phyloP scores from a whole-genome alignment of 2,797 vertebrate genomes.

The Platyrinchus mystaceus region DNA sequence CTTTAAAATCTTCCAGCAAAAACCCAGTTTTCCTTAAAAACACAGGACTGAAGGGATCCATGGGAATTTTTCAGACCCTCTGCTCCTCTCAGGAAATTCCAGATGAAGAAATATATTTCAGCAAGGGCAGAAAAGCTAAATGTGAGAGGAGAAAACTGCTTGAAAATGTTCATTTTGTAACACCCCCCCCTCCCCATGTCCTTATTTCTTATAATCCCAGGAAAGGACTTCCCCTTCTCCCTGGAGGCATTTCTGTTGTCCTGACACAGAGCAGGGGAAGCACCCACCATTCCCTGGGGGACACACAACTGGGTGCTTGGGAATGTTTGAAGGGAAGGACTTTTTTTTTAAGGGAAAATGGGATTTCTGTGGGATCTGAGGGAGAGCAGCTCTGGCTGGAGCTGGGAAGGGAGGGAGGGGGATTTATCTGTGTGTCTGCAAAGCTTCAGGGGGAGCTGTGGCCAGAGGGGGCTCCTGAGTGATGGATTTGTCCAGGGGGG shows the following conservation, averaged over 20 bases:
- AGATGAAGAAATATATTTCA: background rate
- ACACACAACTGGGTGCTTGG: background rate
- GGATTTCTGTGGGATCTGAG: background rate
- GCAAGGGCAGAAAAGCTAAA: background rate
- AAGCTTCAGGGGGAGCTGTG: background rate
- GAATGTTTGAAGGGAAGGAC: background rate
- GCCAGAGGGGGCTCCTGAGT: background rate
- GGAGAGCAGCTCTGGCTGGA: background rate
- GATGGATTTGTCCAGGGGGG: background rate
- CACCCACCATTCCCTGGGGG: background rate
- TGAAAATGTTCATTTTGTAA: background rate
- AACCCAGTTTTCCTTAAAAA: background rate
- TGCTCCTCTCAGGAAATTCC: background rate
- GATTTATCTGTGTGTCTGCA: conserved; percentile 13
- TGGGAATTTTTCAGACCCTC: background rate
- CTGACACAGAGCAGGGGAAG: background rate
- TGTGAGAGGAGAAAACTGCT: background rate
- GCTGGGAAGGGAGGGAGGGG: background rate
- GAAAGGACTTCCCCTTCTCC: background rate
- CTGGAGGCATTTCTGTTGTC: background rate
- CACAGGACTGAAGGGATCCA: background rate
- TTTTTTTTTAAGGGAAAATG: background rate
- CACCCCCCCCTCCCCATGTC: too few relatives aligned
- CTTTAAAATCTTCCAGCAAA: background rate
- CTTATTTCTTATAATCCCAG: background rate